phyloP scores from a whole-genome alignment of 2,797 vertebrate species.

The Threskiornis aethiopicus region DNA sequence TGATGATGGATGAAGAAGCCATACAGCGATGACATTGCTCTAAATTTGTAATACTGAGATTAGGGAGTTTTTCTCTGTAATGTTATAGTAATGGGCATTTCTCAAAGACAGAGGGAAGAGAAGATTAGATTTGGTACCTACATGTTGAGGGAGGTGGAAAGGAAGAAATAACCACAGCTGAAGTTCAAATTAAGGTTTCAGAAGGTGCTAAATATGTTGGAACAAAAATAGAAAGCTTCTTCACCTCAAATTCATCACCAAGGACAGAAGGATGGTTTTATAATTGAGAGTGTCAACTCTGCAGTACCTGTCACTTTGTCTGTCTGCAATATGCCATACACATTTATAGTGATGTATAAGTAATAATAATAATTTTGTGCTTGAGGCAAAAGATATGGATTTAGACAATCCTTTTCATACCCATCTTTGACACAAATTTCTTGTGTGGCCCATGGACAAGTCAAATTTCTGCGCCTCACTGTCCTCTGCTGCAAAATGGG shows the following conservation, averaged over 20 bases:
- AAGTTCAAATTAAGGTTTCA: conserved; percentile 58
- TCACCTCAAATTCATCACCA: conserved; percentile 54
- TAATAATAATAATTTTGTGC: conserved; percentile 63
- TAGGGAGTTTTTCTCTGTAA: conserved; percentile 29
- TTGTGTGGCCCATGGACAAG: background rate
- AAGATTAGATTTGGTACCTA: conserved; percentile 37
- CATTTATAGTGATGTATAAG: conserved; percentile 54
- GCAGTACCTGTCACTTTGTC: conserved; percentile 54
- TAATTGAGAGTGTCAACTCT: conserved; percentile 48
- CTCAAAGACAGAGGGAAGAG: conserved; percentile 15
- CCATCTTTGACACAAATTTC: background rate
- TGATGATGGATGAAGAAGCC: conserved; percentile 59
- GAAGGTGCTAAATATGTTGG: conserved; percentile 16
- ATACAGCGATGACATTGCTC: conserved; percentile 24
- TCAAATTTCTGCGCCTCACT: background rate
- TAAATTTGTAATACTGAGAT: conserved; percentile 42
- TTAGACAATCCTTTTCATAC: background rate
- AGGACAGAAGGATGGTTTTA: conserved; percentile 54
- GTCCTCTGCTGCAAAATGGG: background rate
- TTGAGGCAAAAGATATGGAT: conserved; percentile 20
- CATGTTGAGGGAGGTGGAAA: background rate
- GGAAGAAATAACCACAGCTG: conserved; percentile 14
- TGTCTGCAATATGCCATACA: conserved; percentile 38
- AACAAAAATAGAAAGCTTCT: conserved; percentile 38
- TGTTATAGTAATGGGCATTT: conserved; percentile 46